Evolutionary conservation across 2,113 vertebrate genomes (phyloP).

Genomic region (Crotalus horridus): DNA sequence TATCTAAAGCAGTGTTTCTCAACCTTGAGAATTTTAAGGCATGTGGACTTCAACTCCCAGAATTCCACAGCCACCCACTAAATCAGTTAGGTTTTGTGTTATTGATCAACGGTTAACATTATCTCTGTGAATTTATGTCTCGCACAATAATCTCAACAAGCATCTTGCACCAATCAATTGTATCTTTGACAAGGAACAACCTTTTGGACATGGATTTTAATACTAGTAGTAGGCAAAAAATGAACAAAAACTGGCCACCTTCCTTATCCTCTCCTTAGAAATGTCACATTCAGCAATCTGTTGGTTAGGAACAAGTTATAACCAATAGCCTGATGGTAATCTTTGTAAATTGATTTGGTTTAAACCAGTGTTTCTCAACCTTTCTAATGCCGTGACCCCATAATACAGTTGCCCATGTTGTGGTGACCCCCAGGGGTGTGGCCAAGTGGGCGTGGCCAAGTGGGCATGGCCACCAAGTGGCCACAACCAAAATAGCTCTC

Average conservation of each 20-base stretch:
- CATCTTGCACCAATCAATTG: neutral
- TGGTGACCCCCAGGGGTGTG: no score
- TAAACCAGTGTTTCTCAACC: no score
- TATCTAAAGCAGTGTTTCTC: neutral
- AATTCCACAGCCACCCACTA: neutral
- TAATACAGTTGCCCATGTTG: no score
- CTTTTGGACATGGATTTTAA: neutral
- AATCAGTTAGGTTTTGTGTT: neutral
- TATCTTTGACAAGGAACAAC: neutral
- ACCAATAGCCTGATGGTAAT: neutral
- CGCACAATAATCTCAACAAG: neutral
- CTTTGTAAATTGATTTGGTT: neutral
- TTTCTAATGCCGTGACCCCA: no score
- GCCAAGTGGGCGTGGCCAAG: no score
- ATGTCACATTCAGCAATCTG: neutral
- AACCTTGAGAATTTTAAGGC: no score
- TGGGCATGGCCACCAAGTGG: no score
- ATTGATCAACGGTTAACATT: neutral
- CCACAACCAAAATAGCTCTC: no score
- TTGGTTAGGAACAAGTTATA: neutral
- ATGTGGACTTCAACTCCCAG: no score
- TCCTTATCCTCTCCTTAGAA: neutral
- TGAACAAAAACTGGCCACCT: neutral
- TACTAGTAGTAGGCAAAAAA: neutral
- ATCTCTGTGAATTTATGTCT: neutral